phyloP scores from a whole-genome alignment of 2,113 vertebrate genomes.

The Callopanchax toddi region DNA sequence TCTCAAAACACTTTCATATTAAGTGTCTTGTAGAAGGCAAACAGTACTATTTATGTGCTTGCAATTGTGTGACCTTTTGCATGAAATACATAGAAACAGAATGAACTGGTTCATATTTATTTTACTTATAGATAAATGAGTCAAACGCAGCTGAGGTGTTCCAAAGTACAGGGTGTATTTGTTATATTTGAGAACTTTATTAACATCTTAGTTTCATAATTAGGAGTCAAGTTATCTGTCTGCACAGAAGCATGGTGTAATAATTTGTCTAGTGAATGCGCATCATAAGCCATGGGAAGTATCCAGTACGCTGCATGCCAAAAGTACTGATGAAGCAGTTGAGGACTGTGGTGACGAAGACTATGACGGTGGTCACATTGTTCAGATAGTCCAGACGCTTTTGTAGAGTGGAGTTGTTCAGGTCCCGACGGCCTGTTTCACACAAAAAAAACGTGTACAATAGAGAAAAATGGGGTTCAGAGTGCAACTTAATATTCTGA shows the following conservation, averaged over 20 bases:
- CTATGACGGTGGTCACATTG: slow-evolving; percentile 64
- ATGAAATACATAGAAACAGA: slow-evolving; percentile 3
- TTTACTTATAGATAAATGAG: slow-evolving; percentile 2
- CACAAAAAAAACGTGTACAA: slow-evolving; percentile 28
- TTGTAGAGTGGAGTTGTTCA: slow-evolving; percentile 69
- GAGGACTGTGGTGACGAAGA: slow-evolving; percentile 68
- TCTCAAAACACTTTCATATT: too few species aligned
- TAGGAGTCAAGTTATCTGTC: neutral
- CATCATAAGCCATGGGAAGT: slow-evolving; percentile 76
- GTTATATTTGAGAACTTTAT: too few species aligned
- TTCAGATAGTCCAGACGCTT: slow-evolving; percentile 75
- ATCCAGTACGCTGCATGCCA: slow-evolving; percentile 69
- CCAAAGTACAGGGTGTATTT: too few species aligned
- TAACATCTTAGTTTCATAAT: too few species aligned
- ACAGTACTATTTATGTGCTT: too few species aligned
- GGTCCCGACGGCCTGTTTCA: slow-evolving; percentile 64
- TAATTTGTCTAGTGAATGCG: slow-evolving; percentile 60
- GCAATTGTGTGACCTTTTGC: neutral
- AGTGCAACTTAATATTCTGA: neutral
- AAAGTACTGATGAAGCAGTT: slow-evolving; percentile 77
- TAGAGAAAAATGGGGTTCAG: slow-evolving; percentile 27
- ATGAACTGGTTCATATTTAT: slow-evolving; percentile 2
- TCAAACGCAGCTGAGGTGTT: neutral
- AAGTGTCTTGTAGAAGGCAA: too few species aligned
- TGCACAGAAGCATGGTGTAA: accelerated